phyloP scores from a whole-genome alignment of 1,140 invertebrate genomes.

The Drosophila mauritiana region DNA sequence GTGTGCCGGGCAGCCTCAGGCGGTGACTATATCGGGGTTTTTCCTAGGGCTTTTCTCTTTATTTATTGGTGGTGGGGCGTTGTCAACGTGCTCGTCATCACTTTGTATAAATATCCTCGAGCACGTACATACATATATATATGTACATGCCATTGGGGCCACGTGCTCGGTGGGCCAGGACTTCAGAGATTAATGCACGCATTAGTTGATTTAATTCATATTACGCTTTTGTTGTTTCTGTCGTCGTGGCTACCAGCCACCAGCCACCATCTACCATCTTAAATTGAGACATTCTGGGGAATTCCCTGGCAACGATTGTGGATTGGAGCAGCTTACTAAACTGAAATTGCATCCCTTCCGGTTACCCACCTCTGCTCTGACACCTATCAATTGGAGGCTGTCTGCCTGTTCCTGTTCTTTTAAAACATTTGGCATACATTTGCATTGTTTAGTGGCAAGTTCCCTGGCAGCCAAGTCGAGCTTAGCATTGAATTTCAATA shows the following conservation, averaged over 20 bases:
- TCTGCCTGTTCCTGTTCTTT: constrained; percentile 20
- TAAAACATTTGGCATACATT: constrained; percentile 56
- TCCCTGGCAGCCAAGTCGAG: constrained; percentile 2
- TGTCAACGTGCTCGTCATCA: constrained; percentile 73
- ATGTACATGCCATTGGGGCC: constrained; percentile 62
- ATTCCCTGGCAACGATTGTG: constrained; percentile 65
- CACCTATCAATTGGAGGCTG: constrained; percentile 21
- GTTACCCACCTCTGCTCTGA: constrained; percentile 2
- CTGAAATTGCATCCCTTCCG: constrained; percentile 14
- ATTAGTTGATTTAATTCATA: constrained; percentile 84
- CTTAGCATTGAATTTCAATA: constrained; percentile 78
- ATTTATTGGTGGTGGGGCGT: constrained; percentile 2
- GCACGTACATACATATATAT: constrained; percentile 52
- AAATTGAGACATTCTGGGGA: constrained; percentile 82
- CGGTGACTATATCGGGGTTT: constrained; percentile 27
- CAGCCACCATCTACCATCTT: constrained; percentile 19
- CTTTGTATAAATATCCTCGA: constrained; percentile 84
- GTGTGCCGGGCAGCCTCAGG: constrained; percentile 50
- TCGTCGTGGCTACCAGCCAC: constrained; percentile 49
- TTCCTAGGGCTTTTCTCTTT: background rate
- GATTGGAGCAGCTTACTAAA: constrained; percentile 23
- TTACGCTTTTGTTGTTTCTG: constrained; percentile 46
- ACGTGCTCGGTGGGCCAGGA: constrained; percentile 74
- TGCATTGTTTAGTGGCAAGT: constrained; percentile 38
- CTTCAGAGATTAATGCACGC: constrained; percentile 84